These are phyloP conservation scores for Onychomys torridus DNA, from an alignment of 2,797 vertebrate genomes.

Conservation along the genomic window DNA sequence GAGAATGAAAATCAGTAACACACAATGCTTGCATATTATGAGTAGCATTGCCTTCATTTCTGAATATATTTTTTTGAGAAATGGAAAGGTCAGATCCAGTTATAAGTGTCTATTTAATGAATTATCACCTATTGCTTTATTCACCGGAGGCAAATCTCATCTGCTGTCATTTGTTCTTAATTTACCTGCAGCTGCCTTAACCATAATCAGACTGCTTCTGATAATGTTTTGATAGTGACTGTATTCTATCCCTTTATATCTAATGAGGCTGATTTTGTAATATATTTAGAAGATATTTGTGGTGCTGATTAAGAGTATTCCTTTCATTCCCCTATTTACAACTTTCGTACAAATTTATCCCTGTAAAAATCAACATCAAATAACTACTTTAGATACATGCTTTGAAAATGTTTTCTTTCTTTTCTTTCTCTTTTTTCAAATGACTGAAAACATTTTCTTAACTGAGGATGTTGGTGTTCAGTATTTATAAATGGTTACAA, in stretches of 20 bases:
- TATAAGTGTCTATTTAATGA: background rate
- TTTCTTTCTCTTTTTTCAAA: too few relatives aligned
- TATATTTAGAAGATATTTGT: background rate
- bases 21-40: background rate
- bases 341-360: background rate
- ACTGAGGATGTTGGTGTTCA: background rate
- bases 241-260: background rate
- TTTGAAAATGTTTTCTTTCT: background rate
- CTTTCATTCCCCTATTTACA: background rate
- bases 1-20: background rate
- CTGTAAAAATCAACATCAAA: background rate
- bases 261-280: background rate
- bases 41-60: background rate
- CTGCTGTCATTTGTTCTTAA: background rate
- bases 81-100: background rate
- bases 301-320: background rate
- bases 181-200: background rate
- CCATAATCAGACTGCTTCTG: background rate
- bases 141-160: background rate
- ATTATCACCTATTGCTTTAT: background rate
- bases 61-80: background rate
- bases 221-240: background rate
- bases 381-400: background rate
- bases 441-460: conserved; percentile 2
- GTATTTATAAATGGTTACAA: background rate